Percentiles rank a stretch among this genome's conserved stretches.
phyloP scores from a whole-genome alignment of 92 coral and sea anemone genomes.

The Porites divaricata region DNA sequence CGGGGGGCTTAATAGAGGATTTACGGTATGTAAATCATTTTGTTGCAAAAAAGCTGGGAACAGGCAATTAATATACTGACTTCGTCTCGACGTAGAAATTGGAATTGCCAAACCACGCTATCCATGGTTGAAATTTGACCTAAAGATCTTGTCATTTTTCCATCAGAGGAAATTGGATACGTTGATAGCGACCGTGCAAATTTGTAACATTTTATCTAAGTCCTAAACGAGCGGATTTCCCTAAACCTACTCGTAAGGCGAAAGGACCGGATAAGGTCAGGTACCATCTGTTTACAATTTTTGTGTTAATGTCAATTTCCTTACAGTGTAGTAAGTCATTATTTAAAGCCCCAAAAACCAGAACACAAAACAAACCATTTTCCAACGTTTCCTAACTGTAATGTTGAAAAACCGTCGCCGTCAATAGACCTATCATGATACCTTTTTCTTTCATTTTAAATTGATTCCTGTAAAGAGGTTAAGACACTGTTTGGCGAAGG shows the following conservation, averaged over 20 bases:
- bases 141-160: conserved; percentile 9
- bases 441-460: not conserved
- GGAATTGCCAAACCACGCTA: conserved; percentile 29
- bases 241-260: too few relatives aligned
- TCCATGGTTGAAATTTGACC: not conserved
- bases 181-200: not conserved
- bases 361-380: not conserved
- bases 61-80: conserved; percentile 13
- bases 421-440: not conserved
- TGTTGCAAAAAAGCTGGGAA: not conserved
- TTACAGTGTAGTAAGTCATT: not conserved
- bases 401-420: not conserved
- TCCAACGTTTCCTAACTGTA: not conserved
- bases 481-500: conserved; percentile 11
- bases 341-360: not conserved
- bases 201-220: not conserved
- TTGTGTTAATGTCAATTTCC: not conserved
- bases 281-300: conserved; percentile 1
- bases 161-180: conserved; percentile 7
- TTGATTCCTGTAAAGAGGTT: not conserved
- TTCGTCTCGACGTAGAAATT: conserved; percentile 38
- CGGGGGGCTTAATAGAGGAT: too few relatives aligned
- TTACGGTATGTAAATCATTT: conserved; percentile 7
- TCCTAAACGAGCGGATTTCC: too few relatives aligned
- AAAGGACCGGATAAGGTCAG: conserved; percentile 11